Evolutionary conservation across 2,113 vertebrate genomes (phyloP), one percentile per base, ranked within the genome.

Genomic region (Corythornis madagascariensis): DNA sequence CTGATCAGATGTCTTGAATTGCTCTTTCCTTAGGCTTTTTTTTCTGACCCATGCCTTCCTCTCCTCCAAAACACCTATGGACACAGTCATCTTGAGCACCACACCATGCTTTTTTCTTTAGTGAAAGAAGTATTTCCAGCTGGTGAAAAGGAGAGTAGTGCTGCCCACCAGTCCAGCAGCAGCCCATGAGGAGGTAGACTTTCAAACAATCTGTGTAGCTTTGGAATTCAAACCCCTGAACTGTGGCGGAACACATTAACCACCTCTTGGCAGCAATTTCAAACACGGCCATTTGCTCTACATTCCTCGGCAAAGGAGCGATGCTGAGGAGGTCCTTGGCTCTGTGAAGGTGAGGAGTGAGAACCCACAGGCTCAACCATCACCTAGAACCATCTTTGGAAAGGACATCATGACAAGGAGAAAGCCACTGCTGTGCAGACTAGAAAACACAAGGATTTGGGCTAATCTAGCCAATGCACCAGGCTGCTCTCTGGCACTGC

Each of bases 61-160:
- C 60, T 91, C 48, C 50, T 35, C 40, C 28, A 63, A 5, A 78
- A 50, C 61, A 72, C 75, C 50, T 28, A 38, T 5, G 33, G 24
- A 63, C 45, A 74, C 17, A 52, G 21, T 40, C 40, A 72, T 57
- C 77, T 80, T 22, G 15, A 92, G 59, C 72, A 5, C 61, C 25
- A 31, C 2, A 2, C 83, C 56, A 50, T 4, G 13, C 83, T 77
- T 91, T 96, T 64, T 96, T 95, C 72, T 78, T 42, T 71, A 35
- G 71, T 85, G 83, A 94, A 96, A 65, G 22, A 85, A 91, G 26
- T 2, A 55, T 92, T 97, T 91, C 75, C 90, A 93, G 52, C 80
- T 74, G 10, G 0, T 48, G 74, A 73, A 77, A 84, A 79, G 66
- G 45, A 59, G 22, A 52, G 31, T 1, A 11, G 80, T 24, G 19